Evolutionary conservation across 2,113 vertebrate species (phyloP), one percentile per base, ranked within the genome.

Genomic region (Xiphorhynchus elegans): DNA sequence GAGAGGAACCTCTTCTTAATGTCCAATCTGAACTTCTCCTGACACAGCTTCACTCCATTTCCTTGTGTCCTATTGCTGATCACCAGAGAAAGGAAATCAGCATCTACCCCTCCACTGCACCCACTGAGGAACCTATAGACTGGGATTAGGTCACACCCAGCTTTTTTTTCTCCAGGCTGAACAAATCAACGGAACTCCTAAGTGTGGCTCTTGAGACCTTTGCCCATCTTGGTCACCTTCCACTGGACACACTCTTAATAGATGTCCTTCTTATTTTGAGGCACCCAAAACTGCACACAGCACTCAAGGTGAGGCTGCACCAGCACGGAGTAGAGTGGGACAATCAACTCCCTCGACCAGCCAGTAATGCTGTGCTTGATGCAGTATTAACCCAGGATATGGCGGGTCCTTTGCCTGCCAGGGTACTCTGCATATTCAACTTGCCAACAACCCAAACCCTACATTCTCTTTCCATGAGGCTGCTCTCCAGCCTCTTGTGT

Each of bases 391-490:
- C 3, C 20, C 24, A 74, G 74, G 24, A 29, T 17, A 23, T 3
- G 35, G 33, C 4, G 4, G 4, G 39, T 28, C 39, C 55, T 7
- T 4, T 7, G 28, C 29, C 55, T 69, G 49, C 40, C 73, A 62
- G 16, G 7, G 35, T 31, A 49, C 16, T 1, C 9, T 64, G 28
- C 39, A 29, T 18, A 16, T 9, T 49, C 40, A 44, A 26, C 16
- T n/a, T n/a, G 19, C 8, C 69, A 76, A 17, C 31, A 37, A 42
- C 6, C 5, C 18, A 9, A 13, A 47, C 7, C 13, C 39, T 23
- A 16, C 69, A 5, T 31, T 53, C 39, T n/a, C 26, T 13, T 59
- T 50, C 28, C 3, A 9, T 0, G 0, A 31, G 19, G 11, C 23
- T 31, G 50, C 26, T 53, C 46, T 50, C 35, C 40, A 44, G 31